A percentile compares a stretch with the other conserved stretches of the same genome.
Conservation (phyloP, 2,888 invertebrate species). For the Rhorus exstirpatorius region DNA sequence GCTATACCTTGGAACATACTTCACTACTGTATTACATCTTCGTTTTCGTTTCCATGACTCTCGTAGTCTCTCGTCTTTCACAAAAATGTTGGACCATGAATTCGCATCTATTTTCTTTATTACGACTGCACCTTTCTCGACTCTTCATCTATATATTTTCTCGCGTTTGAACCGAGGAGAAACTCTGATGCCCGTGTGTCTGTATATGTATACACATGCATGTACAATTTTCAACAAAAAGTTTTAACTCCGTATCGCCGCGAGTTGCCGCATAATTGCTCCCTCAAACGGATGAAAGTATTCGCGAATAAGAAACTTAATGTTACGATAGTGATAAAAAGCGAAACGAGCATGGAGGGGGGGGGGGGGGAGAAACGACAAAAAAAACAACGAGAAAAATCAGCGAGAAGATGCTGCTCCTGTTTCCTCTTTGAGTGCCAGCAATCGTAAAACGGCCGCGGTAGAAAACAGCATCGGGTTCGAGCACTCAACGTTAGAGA, state of each 20-base stretch:
- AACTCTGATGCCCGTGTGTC: slow-evolving; percentile 1
- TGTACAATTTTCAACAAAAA: slow-evolving; percentile 50
- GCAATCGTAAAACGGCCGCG: not conserved
- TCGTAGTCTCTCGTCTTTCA: not conserved
- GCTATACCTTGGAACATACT: slow-evolving; percentile 5
- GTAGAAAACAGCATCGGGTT: not conserved
- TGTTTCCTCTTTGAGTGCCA: not conserved
- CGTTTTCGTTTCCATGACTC: slow-evolving; percentile 26
- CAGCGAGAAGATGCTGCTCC: slow-evolving; percentile 21
- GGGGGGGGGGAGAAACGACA: slow-evolving; percentile 1
- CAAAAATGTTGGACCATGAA: slow-evolving; percentile 30
- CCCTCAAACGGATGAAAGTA: slow-evolving; percentile 63
- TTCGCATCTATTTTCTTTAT: slow-evolving; percentile 41
- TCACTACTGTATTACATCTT: slow-evolving; percentile 42
- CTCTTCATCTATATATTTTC: not conserved
- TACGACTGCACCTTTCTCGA: slow-evolving; percentile 9
- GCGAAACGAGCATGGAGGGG: slow-evolving; percentile 19
- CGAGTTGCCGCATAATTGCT: slow-evolving; percentile 66
- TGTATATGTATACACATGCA: slow-evolving; percentile 27
- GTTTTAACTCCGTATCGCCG: slow-evolving; percentile 40
- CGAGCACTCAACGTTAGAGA: not conserved
- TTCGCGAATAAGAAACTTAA: slow-evolving; percentile 63
- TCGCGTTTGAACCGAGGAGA: too few relatives aligned
- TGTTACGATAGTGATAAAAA: slow-evolving; percentile 65
- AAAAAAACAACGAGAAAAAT: slow-evolving; percentile 13